A percentile compares a stretch with the other conserved stretches of the same genome.
These are phyloP conservation scores for Lepus oiostolus DNA, from an alignment of 2,797 vertebrate genomes.

Conservation along the genomic window DNA sequence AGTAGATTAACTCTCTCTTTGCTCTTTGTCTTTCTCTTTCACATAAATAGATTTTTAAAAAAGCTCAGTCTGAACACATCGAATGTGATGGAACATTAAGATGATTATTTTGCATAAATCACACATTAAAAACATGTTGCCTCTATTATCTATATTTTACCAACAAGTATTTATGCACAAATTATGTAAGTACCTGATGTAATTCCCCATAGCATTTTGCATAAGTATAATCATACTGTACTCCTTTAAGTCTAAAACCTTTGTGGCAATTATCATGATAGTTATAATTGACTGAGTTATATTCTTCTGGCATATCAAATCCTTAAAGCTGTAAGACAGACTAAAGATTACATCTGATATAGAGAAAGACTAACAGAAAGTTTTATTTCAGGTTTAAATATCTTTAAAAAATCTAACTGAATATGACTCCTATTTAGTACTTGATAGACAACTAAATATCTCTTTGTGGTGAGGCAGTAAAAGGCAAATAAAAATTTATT, in stretches of 20 bases:
- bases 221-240: neutral
- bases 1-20: too few relatives aligned
- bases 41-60: neutral
- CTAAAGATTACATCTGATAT: neutral
- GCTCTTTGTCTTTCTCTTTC: too few relatives aligned
- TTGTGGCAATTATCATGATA: neutral
- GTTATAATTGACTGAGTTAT: neutral
- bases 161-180: slow-evolving; percentile 18
- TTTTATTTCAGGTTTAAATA: neutral
- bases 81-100: neutral
- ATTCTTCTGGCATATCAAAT: neutral
- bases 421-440: neutral
- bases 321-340: neutral
- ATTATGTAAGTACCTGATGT: slow-evolving; percentile 1
- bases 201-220: neutral
- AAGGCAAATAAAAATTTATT: slow-evolving; percentile 29
- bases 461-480: slow-evolving; percentile 17
- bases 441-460: neutral
- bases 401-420: slow-evolving; percentile 9
- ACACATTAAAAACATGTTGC: neutral
- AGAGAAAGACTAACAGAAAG: neutral
- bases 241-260: neutral
- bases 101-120: slow-evolving; percentile 10
- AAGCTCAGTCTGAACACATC: neutral
- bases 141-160: slow-evolving; percentile 46